Conservation (phyloP, 2,113 vertebrate genomes). For the Albula goreensis region DNA sequence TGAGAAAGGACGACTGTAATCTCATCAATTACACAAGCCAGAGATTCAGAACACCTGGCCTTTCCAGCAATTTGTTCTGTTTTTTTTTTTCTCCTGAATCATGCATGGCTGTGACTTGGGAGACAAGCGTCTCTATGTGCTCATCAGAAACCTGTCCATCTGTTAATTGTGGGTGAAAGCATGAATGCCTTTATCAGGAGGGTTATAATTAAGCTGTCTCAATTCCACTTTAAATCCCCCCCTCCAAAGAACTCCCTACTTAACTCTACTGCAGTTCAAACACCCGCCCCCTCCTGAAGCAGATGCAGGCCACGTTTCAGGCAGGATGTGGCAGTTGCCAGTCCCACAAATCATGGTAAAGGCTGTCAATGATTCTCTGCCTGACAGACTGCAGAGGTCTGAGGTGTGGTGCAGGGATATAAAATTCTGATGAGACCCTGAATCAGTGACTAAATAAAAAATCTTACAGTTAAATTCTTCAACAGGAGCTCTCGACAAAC, state of each 20-base stretch:
- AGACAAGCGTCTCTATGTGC: neutral
- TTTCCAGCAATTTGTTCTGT: conserved; percentile 31
- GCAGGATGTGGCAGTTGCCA: neutral
- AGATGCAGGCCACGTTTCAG: neutral
- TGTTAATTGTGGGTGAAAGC: neutral
- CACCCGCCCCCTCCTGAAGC: neutral
- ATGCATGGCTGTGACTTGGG: neutral
- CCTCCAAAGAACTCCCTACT: neutral
- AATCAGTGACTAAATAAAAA: neutral
- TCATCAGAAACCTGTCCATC: neutral
- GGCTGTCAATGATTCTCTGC: neutral
- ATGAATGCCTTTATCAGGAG: neutral
- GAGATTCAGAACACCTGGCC: conserved; percentile 47
- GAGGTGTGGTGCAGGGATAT: neutral
- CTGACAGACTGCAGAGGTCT: neutral
- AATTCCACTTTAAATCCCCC: neutral
- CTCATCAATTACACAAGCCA: conserved; percentile 47
- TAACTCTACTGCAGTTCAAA: neutral
- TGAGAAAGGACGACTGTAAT: conserved; percentile 41
- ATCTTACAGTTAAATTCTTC: neutral
- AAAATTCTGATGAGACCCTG: neutral
- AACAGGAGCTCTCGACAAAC: too few relatives aligned
- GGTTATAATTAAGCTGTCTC: neutral
- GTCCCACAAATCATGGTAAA: neutral
- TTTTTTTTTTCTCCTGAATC: neutral